These are phyloP conservation scores for Monodelphis domestica DNA, from an alignment of 2,797 vertebrate genomes.

Conservation along the genomic window DNA sequence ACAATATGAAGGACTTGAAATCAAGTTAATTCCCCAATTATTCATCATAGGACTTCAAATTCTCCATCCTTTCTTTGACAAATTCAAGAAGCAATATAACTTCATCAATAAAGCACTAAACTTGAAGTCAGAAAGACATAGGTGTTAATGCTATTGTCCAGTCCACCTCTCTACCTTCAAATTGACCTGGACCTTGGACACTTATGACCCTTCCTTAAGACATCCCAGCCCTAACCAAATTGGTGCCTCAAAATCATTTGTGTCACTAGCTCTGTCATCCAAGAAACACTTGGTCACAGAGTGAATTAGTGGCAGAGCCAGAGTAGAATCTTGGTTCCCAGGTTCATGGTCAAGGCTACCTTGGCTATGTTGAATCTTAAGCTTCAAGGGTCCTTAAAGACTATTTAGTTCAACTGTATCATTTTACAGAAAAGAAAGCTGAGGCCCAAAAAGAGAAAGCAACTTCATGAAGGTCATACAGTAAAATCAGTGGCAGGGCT, in stretches of 20 bases:
- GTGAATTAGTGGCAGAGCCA: not conserved
- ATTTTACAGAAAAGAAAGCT: slow-evolving; percentile 9
- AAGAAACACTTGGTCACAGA: not conserved
- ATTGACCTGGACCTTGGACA: not conserved
- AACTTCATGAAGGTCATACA: not conserved
- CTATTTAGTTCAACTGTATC: not conserved
- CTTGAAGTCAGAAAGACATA: not conserved
- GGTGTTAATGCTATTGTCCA: too few species aligned
- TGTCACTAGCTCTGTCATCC: not conserved
- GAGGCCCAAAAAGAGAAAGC: not conserved
- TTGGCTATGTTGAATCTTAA: not conserved
- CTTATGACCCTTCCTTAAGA: not conserved
- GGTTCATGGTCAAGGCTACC: not conserved
- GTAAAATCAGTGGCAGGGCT: not conserved
- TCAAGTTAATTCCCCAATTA: not conserved
- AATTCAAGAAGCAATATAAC: not conserved
- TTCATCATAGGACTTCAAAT: not conserved
- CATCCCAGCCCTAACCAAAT: not conserved
- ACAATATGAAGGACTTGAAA: not conserved
- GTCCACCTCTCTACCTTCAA: not conserved
- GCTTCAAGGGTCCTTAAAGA: not conserved
- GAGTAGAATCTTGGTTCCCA: not conserved
- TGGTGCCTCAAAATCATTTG: not conserved
- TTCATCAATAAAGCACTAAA: not conserved
- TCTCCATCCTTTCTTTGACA: not conserved